A percentile compares a stretch with the other conserved stretches of the same genome.
Conservation (phyloP, 2,113 vertebrate species). For the Podocnemis expansa region DNA sequence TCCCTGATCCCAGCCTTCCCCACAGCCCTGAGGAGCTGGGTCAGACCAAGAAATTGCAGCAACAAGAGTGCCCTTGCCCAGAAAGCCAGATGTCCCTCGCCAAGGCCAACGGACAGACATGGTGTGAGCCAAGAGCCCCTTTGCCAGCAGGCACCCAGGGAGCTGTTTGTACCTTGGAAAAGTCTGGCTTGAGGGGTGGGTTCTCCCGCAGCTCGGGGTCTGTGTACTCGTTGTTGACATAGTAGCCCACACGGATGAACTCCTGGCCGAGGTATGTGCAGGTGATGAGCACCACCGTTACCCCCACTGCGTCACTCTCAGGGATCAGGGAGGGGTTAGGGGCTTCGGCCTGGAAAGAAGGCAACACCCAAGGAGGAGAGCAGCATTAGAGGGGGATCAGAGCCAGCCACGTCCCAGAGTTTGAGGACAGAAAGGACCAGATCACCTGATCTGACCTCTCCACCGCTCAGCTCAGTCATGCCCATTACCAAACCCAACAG, state of each 20-base stretch:
- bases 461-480: no score
- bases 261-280: conserved; percentile 92
- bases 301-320: conserved; percentile 91
- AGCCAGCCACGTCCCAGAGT: not conserved
- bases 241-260: conserved; percentile 94
- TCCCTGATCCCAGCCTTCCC: not conserved
- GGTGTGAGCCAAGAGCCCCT: not conserved
- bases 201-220: conserved; percentile 89
- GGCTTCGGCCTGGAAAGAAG: conserved; percentile 83
- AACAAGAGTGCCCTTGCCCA: not conserved
- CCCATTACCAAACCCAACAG: not conserved
- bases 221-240: conserved; percentile 94
- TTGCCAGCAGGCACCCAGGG: not conserved
- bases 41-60: not conserved
- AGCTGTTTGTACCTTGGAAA: conserved; percentile 83
- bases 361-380: not conserved
- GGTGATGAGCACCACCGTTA: conserved; percentile 92
- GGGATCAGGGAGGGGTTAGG: conserved; percentile 89
- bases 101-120: not conserved
- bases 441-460: not conserved
- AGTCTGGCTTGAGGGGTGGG: conserved; percentile 89
- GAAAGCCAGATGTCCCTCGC: not conserved
- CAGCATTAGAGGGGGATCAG: not conserved
- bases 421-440: not conserved
- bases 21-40: not conserved